Base-by-base conservation (phyloP, 2,888 invertebrate species). In the Limnephilus lunatus region DNA sequence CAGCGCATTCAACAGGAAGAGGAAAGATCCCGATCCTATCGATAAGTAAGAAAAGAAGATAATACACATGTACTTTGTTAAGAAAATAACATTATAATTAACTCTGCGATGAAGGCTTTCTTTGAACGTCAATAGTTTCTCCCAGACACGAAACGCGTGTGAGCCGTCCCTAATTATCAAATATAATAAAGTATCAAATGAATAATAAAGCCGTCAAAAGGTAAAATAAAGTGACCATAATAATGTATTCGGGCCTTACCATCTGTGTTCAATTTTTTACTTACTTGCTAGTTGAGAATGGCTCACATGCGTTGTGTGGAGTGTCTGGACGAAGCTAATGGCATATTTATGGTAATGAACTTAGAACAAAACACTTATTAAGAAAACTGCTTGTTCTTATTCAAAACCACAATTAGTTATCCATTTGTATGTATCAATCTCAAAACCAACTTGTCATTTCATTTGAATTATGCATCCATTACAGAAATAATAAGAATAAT, bases 1-100 rank as follows among this genome's bases (percentile, higher is more conserved):
- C 35, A 89, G 32, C 25, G 92, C 91, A 68, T 82, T 93, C 32
- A 92, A 91, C 35, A 90, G 93, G 82, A 93, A 93, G 80, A 80
- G 92, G 35, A 93, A 92, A 92, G 92, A 93, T 88, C 89, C 92
- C 48, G 93, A 93, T 81, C 89, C 68, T 80, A 90, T 92, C 89
- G 93, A 93, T 53, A 93, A 93, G 92, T 92, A 81, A 87, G 91
- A 25, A 15, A 48, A 4, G 14, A 15, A 82, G 15, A 31, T 31
- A 2, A 19, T 19, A 15, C 19, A 25, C 2, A 25, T 68, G 5
- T 25, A 68, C 25, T 25, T 68, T 19, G 53, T 68, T 68, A 68
- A 7, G 1, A 68, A 68, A 68, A 68, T 68, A 68, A 68, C n/a
- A n/a, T 68, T 7, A 25, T 68, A 25, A 25, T n/a, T 19, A 68